Evolutionary conservation across 2,888 invertebrate genomes (phyloP).

Genomic region (Drosophila acutilabella): DNA sequence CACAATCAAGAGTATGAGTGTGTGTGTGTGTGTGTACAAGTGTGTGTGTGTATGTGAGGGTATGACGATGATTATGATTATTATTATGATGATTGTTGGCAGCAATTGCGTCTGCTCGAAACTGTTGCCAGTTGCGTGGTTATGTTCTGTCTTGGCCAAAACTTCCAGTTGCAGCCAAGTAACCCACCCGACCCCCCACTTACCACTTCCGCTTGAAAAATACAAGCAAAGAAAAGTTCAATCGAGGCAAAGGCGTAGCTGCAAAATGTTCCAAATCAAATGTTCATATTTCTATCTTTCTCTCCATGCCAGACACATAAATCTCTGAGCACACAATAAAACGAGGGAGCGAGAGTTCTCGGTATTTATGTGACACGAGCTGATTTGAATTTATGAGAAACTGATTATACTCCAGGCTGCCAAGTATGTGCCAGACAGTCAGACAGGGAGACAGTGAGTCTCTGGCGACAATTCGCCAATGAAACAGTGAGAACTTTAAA

Average conservation of each 20-base stretch:
- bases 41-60: conserved; percentile 3
- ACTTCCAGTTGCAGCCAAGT: conserved; percentile 34
- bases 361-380: conserved; percentile 44
- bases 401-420: conserved; percentile 71
- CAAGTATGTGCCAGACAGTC: conserved; percentile 15
- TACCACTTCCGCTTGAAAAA: neutral
- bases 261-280: conserved; percentile 49
- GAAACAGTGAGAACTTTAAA: conserved; percentile 33
- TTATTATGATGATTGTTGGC: conserved; percentile 44
- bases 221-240: conserved; percentile 49
- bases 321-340: conserved; percentile 69
- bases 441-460: neutral
- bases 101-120: conserved; percentile 31
- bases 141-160: conserved; percentile 42
- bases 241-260: conserved; percentile 39
- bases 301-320: conserved; percentile 78
- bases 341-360: conserved; percentile 20
- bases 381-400: conserved; percentile 83
- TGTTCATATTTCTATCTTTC: conserved; percentile 71
- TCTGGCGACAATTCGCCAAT: conserved; percentile 38
- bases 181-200: conserved; percentile 4
- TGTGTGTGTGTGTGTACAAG: conserved; percentile 9
- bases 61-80: conserved; percentile 19
- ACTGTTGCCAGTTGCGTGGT: conserved; percentile 41
- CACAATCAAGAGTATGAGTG: conserved; percentile 45